Evolutionary conservation across 2,888 invertebrate species (phyloP).

Genomic region (Drosophila setosimentum): DNA sequence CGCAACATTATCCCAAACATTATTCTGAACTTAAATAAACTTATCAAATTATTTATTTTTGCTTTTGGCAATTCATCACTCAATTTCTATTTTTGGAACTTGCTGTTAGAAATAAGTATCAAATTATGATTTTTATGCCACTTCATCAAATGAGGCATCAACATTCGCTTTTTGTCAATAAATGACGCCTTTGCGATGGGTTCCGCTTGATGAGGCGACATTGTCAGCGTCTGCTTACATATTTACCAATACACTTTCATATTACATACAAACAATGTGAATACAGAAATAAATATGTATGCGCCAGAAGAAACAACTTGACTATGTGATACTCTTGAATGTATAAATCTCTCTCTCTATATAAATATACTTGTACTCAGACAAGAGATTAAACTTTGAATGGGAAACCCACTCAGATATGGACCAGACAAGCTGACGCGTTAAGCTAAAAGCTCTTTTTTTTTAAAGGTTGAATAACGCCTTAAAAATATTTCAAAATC

Average conservation of each 20-base stretch:
- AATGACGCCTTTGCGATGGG: constrained; percentile 26
- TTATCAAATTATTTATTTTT: constrained; percentile 1
- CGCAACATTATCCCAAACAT: background rate
- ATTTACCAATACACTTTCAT: background rate
- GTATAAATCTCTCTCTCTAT: no score
- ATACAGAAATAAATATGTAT: constrained; percentile 8
- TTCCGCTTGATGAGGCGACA: constrained; percentile 16
- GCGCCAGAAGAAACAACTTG: constrained; percentile 13
- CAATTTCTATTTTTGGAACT: constrained; percentile 43
- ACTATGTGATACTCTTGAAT: constrained; percentile 10
- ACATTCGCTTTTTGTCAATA: constrained; percentile 45
- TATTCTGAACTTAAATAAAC: background rate
- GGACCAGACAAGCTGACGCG: background rate
- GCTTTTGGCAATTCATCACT: constrained; percentile 26
- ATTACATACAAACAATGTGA: background rate
- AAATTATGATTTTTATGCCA: constrained; percentile 49
- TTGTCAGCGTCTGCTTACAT: constrained; percentile 35
- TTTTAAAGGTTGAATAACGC: background rate
- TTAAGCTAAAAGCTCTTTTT: background rate
- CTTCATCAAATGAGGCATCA: constrained; percentile 61
- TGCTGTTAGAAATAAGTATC: constrained; percentile 27
- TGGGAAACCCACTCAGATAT: no score
- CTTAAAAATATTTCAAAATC: background rate
- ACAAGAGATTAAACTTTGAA: constrained; percentile 8
- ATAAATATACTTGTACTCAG: background rate